A percentile compares a stretch with the other conserved stretches of the same genome.
Evolutionary conservation across 1,140 invertebrate species (phyloP).

Genomic region (Plectus sambesii): DNA sequence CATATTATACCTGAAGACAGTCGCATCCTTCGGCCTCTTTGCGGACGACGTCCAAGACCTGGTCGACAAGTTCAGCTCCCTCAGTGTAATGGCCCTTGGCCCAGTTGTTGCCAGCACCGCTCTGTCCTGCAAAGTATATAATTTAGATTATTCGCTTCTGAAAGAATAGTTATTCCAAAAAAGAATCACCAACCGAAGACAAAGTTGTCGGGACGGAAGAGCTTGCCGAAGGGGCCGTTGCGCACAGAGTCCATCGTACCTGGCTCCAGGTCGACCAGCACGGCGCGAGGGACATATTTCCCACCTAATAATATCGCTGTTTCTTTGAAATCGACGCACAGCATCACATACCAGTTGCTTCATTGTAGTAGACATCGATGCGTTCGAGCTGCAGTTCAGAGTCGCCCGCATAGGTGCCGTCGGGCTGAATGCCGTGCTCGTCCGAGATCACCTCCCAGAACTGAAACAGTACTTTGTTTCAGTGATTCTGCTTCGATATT

Average conservation of each 20-base stretch:
- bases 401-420: slow-evolving; percentile 48
- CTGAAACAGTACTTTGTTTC: slow-evolving; percentile 26
- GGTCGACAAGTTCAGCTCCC: slow-evolving; percentile 75
- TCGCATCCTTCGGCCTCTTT: slow-evolving; percentile 72
- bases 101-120: slow-evolving; percentile 72
- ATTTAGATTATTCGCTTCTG: too few species aligned
- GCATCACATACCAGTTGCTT: too few species aligned
- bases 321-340: too few species aligned
- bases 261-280: slow-evolving; percentile 78
- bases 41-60: slow-evolving; percentile 68
- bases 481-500: too few species aligned
- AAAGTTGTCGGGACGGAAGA: slow-evolving; percentile 74
- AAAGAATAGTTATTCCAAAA: too few species aligned
- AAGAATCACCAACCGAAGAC: too few species aligned
- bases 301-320: slow-evolving; percentile 54
- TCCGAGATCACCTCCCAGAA: slow-evolving; percentile 47
- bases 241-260: slow-evolving; percentile 90
- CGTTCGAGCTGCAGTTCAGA: slow-evolving; percentile 51
- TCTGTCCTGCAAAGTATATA: slow-evolving; percentile 56
- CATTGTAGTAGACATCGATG: slow-evolving; percentile 51
- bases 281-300: slow-evolving; percentile 82
- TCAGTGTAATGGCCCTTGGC: slow-evolving; percentile 87
- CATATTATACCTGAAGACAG: slow-evolving; percentile 50
- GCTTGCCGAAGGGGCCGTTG: slow-evolving; percentile 67
- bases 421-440: slow-evolving; percentile 52